phyloP scores from a whole-genome alignment of 2,888 invertebrate species.

The Celastrina argiolus region DNA sequence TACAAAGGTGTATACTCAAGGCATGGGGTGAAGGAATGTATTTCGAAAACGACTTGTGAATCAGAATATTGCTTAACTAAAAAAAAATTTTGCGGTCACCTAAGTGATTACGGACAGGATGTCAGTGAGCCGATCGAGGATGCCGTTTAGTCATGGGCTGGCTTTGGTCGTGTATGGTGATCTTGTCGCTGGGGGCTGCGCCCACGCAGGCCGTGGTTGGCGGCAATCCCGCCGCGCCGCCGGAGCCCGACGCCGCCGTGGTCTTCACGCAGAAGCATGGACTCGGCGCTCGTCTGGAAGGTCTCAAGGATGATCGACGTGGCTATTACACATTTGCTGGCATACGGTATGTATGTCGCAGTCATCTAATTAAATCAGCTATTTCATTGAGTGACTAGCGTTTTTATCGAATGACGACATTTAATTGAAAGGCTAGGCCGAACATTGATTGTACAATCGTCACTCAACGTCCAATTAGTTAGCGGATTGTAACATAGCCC shows the following conservation, averaged over 20 bases:
- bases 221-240: constrained; percentile 80
- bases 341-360: constrained; percentile 75
- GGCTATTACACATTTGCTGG: constrained; percentile 85
- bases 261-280: constrained; percentile 81
- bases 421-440: too few relatives aligned
- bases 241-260: constrained; percentile 84
- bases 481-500: too few relatives aligned
- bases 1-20: too few relatives aligned
- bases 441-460: too few relatives aligned
- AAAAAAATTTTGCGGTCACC: not conserved
- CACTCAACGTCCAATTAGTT: too few relatives aligned
- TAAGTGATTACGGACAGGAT: constrained; percentile 23
- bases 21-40: too few relatives aligned
- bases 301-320: constrained; percentile 76
- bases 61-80: not conserved
- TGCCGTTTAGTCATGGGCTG: constrained; percentile 46
- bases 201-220: constrained; percentile 79
- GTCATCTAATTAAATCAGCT: too few relatives aligned
- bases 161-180: constrained; percentile 40
- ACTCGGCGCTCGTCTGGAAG: constrained; percentile 80
- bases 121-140: constrained; percentile 17
- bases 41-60: too few relatives aligned
- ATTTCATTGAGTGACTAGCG: too few relatives aligned
- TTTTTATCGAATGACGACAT: too few relatives aligned
- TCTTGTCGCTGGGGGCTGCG: constrained; percentile 32